A percentile compares a stretch with the other conserved stretches of the same genome.
Evolutionary conservation across 2,113 vertebrate genomes (phyloP).

Genomic region (Cephalopholis sonnerati): DNA sequence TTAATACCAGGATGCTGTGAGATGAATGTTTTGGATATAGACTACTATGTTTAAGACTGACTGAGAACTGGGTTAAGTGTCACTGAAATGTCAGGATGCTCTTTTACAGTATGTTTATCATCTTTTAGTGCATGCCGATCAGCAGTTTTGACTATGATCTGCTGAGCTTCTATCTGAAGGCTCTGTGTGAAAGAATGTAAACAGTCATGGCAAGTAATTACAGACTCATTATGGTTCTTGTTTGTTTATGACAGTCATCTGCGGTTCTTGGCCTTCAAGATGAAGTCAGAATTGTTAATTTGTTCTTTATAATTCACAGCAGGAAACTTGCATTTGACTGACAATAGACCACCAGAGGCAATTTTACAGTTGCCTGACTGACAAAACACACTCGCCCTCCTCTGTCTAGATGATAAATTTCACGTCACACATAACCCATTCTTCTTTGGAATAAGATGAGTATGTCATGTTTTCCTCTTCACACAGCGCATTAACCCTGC

Average conservation of each 20-base stretch:
- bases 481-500: conserved; percentile 28
- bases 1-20: conserved; percentile 9
- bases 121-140: conserved; percentile 30
- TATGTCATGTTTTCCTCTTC: conserved; percentile 30
- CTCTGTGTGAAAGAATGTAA: conserved; percentile 58
- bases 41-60: conserved; percentile 12
- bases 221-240: conserved; percentile 27
- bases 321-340: conserved; percentile 34
- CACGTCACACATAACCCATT: conserved; percentile 20
- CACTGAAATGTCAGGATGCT: conserved; percentile 46
- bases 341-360: conserved; percentile 15
- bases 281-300: conserved; percentile 27
- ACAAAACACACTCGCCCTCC: background rate
- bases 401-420: conserved; percentile 18
- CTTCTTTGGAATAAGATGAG: conserved; percentile 24
- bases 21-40: background rate
- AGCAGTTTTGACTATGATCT: conserved; percentile 52
- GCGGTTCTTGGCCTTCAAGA: conserved; percentile 22
- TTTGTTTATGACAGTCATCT: conserved; percentile 52
- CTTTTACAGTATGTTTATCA: conserved; percentile 16
- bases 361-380: conserved; percentile 26
- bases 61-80: conserved; percentile 36
- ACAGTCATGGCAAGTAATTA: conserved; percentile 41
- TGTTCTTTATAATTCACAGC: conserved; percentile 3
- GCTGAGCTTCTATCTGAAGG: conserved; percentile 48